Evolutionary conservation across 2,888 invertebrate species (phyloP).

Genomic region (Melieria omissa): DNA sequence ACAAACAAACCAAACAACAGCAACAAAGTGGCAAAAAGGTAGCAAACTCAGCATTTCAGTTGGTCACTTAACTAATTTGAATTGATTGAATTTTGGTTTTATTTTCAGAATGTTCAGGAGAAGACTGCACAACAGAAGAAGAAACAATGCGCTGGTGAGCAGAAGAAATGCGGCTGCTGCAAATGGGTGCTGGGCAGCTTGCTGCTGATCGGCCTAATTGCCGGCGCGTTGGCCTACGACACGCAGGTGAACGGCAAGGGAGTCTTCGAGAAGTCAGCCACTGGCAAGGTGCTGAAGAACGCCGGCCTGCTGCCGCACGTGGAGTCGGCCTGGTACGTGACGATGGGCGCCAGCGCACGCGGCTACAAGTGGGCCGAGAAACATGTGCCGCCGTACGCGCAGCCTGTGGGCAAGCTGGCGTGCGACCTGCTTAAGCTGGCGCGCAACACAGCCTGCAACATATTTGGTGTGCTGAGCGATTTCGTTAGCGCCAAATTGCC

Average conservation of each 20-base stretch:
- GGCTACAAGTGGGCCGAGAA: slow-evolving; percentile 76
- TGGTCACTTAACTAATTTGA: no score
- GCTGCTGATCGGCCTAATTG: slow-evolving; percentile 72
- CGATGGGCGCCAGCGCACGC: slow-evolving; percentile 72
- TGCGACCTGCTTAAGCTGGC: slow-evolving; percentile 71
- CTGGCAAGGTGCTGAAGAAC: slow-evolving; percentile 74
- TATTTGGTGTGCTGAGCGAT: slow-evolving; percentile 68
- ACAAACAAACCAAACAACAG: slow-evolving; percentile 62
- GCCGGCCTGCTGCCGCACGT: slow-evolving; percentile 74
- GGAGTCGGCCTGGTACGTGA: slow-evolving; percentile 73
- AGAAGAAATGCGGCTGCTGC: slow-evolving; percentile 68
- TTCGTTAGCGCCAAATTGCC: slow-evolving; percentile 71
- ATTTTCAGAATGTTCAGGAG: slow-evolving; percentile 57
- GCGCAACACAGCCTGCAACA: slow-evolving; percentile 68
- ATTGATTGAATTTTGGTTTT: neutral
- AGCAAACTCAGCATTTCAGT: slow-evolving; percentile 39
- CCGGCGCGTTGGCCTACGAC: slow-evolving; percentile 74
- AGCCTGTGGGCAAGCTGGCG: slow-evolving; percentile 73
- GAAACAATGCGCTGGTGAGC: slow-evolving; percentile 52
- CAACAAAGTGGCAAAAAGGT: slow-evolving; percentile 60
- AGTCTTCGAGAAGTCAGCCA: slow-evolving; percentile 76
- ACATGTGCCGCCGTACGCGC: slow-evolving; percentile 75
- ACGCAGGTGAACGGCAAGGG: slow-evolving; percentile 74
- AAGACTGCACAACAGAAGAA: slow-evolving; percentile 62
- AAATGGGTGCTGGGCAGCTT: slow-evolving; percentile 76